Percentiles rank a stretch among this genome's conserved stretches.
Evolutionary conservation across 2,113 vertebrate species (phyloP).

Genomic region (Entosphenus tridentatus): DNA sequence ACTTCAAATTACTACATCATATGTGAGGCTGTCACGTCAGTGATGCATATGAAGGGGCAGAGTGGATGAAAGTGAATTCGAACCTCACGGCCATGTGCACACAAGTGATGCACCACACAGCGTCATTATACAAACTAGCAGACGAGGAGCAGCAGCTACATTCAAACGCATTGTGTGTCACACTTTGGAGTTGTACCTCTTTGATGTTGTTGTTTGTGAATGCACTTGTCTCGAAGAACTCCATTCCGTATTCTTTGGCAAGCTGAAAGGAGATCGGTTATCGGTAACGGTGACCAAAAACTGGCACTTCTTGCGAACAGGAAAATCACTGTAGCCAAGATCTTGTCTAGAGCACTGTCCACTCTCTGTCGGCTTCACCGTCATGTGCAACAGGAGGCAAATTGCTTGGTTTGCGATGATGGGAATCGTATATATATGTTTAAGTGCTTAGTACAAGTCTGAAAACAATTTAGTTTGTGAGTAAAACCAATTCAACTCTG

Average conservation of each 20-base stretch:
- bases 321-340: too few species aligned
- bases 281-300: neutral
- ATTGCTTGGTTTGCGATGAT: too few species aligned
- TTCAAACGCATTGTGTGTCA: too few species aligned
- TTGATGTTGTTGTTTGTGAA: slow-evolving; percentile 84
- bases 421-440: too few species aligned
- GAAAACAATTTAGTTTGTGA: too few species aligned
- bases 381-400: too few species aligned
- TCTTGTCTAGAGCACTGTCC: too few species aligned
- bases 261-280: slow-evolving; percentile 29
- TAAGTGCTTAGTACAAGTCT: too few species aligned
- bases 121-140: too few species aligned
- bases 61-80: neutral
- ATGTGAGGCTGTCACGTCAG: neutral
- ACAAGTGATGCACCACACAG: slow-evolving; percentile 10
- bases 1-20: neutral
- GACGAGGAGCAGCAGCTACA: too few species aligned
- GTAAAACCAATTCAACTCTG: too few species aligned
- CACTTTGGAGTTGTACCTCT: slow-evolving; percentile 30
- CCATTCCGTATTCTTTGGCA: slow-evolving; percentile 80
- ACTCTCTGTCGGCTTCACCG: too few species aligned
- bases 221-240: slow-evolving; percentile 97
- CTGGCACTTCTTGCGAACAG: neutral
- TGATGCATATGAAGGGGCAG: neutral
- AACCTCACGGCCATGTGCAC: neutral